Conservation (phyloP, 2,888 invertebrate species). For the Lycophotia porphyrea region DNA sequence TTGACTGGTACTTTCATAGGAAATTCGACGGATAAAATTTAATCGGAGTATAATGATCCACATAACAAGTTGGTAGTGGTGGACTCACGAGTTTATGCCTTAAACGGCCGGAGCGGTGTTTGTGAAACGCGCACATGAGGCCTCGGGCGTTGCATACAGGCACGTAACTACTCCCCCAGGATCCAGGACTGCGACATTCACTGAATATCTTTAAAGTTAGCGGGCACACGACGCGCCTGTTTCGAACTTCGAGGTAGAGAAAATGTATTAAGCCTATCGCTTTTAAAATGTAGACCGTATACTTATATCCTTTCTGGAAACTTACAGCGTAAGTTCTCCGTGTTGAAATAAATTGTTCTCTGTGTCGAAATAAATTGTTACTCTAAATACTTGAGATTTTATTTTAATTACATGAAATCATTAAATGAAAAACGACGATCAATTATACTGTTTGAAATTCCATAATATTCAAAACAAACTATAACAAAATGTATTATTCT, state of each 20-base stretch:
- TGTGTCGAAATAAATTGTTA: constrained; percentile 4
- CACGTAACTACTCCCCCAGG: constrained; percentile 81
- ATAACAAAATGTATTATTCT: background rate
- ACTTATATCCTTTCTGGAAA: constrained; percentile 2
- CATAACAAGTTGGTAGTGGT: constrained; percentile 45
- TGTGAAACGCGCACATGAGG: constrained; percentile 55
- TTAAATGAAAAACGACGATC: background rate
- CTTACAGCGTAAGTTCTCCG: constrained; percentile 6
- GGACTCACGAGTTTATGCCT: constrained; percentile 58
- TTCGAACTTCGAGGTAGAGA: constrained; percentile 54
- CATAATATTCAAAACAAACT: background rate
- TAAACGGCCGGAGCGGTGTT: constrained; percentile 54
- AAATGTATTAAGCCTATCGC: constrained; percentile 53
- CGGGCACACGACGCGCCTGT: constrained; percentile 64
- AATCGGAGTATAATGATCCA: constrained; percentile 59
- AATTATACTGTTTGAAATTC: constrained; percentile 6
- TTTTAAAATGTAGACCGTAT: constrained; percentile 37
- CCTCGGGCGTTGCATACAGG: constrained; percentile 73
- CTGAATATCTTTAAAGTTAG: constrained; percentile 77
- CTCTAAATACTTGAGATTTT: constrained; percentile 1
- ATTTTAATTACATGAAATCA: constrained; percentile 1
- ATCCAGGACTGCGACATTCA: constrained; percentile 73
- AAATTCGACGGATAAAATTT: constrained; percentile 44
- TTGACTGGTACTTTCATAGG: constrained; percentile 40
- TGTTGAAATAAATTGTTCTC: constrained; percentile 1